Conservation (phyloP, 2,888 invertebrate genomes). For the Boloria selene region DNA sequence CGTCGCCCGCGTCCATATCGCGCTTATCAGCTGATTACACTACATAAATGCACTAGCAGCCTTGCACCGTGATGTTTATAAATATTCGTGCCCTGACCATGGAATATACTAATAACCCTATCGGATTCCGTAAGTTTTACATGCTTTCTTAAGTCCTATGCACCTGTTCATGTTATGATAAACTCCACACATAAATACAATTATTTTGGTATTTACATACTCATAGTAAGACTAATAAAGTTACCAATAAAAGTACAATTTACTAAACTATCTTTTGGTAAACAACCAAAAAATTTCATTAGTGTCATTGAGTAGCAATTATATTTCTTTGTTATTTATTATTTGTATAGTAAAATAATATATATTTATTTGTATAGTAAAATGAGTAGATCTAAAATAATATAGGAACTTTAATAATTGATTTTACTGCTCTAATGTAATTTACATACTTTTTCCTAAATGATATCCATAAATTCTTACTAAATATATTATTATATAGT, state of each 20-base stretch:
- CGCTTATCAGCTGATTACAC: constrained; percentile 78
- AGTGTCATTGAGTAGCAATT: background rate
- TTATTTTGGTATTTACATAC: background rate
- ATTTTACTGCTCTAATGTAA: no score
- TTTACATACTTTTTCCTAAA: no score
- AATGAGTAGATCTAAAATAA: no score
- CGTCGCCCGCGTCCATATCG: constrained; percentile 53
- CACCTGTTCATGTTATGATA: background rate
- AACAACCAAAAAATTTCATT: constrained; percentile 2
- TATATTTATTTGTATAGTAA: background rate
- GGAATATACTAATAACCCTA: constrained; percentile 26
- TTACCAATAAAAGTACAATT: background rate
- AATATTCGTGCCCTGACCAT: constrained; percentile 46
- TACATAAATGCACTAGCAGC: constrained; percentile 55
- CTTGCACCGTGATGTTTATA: constrained; percentile 57
- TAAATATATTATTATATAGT: no score
- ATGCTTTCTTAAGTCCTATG: constrained; percentile 5
- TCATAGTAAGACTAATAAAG: background rate
- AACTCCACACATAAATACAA: background rate
- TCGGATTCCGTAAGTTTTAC: constrained; percentile 25
- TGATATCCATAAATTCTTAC: no score
- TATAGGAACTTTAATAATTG: no score
- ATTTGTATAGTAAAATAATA: background rate
- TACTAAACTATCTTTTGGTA: background rate
- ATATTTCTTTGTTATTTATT: no score